A percentile compares a stretch with the other conserved stretches of the same genome.
Conservation (phyloP, 2,797 vertebrate species). For the Galagoides demidoff region DNA sequence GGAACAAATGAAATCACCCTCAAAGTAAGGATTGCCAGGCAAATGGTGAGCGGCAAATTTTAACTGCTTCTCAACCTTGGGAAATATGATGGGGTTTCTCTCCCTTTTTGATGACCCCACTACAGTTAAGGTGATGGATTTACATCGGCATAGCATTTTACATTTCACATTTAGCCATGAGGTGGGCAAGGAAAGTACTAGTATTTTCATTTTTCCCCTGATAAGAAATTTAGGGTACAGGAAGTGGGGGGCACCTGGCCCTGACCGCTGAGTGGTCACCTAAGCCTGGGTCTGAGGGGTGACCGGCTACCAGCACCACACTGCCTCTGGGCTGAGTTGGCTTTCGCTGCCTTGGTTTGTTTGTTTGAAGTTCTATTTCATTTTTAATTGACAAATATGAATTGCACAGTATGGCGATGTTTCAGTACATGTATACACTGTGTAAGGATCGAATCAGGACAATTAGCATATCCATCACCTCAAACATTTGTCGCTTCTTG, state of each 20-base stretch:
- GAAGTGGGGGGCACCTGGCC: too few relatives aligned
- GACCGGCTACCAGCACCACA: neutral
- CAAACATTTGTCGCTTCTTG: neutral
- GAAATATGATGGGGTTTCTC: neutral
- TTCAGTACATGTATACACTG: too few relatives aligned
- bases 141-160: neutral
- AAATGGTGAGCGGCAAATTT: conserved; percentile 61
- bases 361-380: neutral
- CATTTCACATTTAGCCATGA: neutral
- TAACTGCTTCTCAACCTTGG: conserved; percentile 32
- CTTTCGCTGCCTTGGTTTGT: neutral
- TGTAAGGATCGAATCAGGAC: neutral
- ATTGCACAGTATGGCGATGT: too few relatives aligned
- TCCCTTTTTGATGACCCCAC: neutral
- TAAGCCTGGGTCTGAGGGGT: neutral
- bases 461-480: neutral
- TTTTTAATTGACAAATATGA: neutral
- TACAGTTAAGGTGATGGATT: neutral
- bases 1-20: conserved; percentile 72
- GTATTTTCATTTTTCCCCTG: neutral
- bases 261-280: neutral
- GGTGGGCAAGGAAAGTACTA: neutral
- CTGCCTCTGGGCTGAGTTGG: accelerated
- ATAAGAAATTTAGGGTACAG: neutral
- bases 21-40: conserved; percentile 33